Evolutionary conservation across 2,888 invertebrate species (phyloP), one percentile per base, ranked within the genome.

Genomic region (Bombylius major): DNA sequence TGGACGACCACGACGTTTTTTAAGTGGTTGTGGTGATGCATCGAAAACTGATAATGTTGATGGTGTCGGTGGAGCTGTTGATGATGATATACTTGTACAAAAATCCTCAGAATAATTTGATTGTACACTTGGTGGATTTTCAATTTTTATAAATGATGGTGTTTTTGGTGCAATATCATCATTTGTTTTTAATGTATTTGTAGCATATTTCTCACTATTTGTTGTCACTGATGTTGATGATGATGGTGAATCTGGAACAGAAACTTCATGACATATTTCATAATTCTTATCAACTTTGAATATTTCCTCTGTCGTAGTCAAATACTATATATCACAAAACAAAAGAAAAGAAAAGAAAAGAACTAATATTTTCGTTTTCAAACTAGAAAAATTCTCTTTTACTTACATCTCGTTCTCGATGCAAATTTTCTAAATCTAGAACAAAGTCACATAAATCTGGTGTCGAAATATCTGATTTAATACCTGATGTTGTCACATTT

Each of bases 1-100:
- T 42, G 81, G 80, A 33, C 82, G 73, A 32, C 81, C 81, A 64
- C 80, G 70, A 61, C 75, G 70, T 13, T 57, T 59, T 36, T 45
- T 47, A 1, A n/a, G 5, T 51, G 34, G 5, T 5, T 34, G 39
- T 47, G 47, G 13, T 13, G 50, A 14, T 12, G 14, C 8, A 42
- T 23, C 9, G 9, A 8, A 8, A 45, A 23, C 45, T 55, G 50
- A 42, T 34, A 34, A 23, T 9, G 33, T 53, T 12, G 47, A 47
- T 31, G 55, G 55, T 55, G 55, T 55, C 39, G 55, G 47, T 39
- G 55, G 55, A n/a, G 55, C 55, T 14, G 55, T 55, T 31, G 50
- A 51, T 23, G 32, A 51, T 23, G 39, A 23, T 13, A 45, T 55
- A n/a, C 50, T 55, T 5, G 46, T 34, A 12, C 46, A 33, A 31